Base-by-base conservation (phyloP, 23 tunicate species). In the Trididemnum miniatum region DNA sequence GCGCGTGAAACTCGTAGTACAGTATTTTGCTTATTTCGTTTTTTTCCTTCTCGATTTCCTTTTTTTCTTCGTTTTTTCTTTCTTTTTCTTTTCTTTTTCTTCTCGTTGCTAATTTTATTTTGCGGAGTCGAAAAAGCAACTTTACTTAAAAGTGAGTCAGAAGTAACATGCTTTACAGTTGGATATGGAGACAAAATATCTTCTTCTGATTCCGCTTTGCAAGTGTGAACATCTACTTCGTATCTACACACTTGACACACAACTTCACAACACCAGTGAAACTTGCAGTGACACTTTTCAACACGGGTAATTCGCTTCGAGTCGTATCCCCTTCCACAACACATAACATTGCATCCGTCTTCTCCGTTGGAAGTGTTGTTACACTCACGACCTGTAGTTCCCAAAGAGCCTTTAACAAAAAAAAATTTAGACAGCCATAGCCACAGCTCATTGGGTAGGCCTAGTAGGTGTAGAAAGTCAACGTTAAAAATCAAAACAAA, bases 301-400 rank as follows among this genome's bases (percentile, higher is more conserved):
- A 76, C 81, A 57, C 76, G 79, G 1, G 60, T 82, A 23, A 82
- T 84, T 33, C 62, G 62, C 33, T 52, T 72, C 2, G 97, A 81
- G 35, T 78, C 67, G 72, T 86, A 81, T 33, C 97, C 97, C 23
- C 90, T 50, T 15, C 97, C 97, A 37, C 97, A 91, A 60, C 97
- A 91, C 66, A 91, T 36, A 20, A 39, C 34, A 1, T 80, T 76
- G 65, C 97, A 91, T 2, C 97, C 84, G 73, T 82, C 97, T 31
- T 50, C 82, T 12, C 97, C 90, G 4, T 35, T 39, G 20, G 97
- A 85, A 5, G 87, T 85, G 33, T 51, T 59, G 80, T 91, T 91
- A 51, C 97, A 91, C 69, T 86, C 90, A 20, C 97, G 73, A 0
- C 97, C 97, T 22, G 69, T 60, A 20, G 89, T 86, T 27, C 97